phyloP scores from a whole-genome alignment of 2,888 invertebrate species.

The Vandiemenella viatica region DNA sequence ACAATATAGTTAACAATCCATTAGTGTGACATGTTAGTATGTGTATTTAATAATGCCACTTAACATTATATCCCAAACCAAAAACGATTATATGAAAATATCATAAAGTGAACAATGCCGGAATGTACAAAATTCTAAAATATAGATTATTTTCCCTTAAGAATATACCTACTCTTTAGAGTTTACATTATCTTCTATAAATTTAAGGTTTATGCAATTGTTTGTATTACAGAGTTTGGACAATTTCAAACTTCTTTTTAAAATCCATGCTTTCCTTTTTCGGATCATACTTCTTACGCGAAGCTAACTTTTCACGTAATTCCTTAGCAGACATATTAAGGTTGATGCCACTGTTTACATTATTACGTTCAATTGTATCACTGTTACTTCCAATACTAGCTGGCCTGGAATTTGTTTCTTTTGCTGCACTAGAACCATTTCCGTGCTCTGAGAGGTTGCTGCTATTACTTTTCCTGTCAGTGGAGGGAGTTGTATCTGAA shows the following conservation, averaged over 20 bases:
- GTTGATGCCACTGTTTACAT: conserved; percentile 37
- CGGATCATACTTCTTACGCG: conserved; percentile 77
- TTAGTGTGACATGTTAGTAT: no score
- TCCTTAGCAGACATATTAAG: conserved; percentile 86
- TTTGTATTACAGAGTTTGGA: conserved; percentile 48
- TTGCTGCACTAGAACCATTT: background rate
- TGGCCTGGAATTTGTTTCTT: background rate
- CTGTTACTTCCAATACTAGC: background rate
- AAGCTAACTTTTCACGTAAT: conserved; percentile 69
- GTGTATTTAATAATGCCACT: no score
- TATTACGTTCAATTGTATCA: background rate
- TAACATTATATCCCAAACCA: no score
- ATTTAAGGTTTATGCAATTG: no score
- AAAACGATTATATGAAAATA: no score
- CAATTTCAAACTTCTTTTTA: conserved; percentile 84
- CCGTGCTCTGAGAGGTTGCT: background rate
- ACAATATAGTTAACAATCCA: no score
- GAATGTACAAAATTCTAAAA: no score
- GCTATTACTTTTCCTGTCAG: conserved; percentile 8
- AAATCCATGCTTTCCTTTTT: conserved; percentile 82
- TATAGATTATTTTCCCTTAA: no score
- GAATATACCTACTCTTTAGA: no score
- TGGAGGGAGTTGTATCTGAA: conserved; percentile 9
- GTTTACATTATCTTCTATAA: no score
- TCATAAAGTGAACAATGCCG: no score